Base-by-base conservation (phyloP, 2,797 vertebrate species). In the Dermochelys coriacea region DNA sequence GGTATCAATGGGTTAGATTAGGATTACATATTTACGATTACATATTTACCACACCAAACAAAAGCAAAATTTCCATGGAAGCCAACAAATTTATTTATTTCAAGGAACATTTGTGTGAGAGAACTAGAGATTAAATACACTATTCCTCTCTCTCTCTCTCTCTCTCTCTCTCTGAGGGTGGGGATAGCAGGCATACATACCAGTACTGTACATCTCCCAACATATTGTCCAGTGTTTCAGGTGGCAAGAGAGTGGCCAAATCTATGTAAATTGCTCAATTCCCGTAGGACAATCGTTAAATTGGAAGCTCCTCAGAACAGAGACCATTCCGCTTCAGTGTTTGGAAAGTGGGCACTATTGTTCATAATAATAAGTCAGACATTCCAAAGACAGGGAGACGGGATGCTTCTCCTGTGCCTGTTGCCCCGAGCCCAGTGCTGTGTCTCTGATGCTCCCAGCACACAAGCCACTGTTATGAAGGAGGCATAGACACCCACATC, bases 401-500 rank as follows among this genome's bases (percentile, higher is more conserved):
- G 90, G 61, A 84, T 83, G 41, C n/a, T 54, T 95, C 86, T 88
- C 49, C 27, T 49, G 3, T 55, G 80, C 54, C 54, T 1, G 7
- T 68, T 4, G 88, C 71, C n/a, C 74, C 90, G 94, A 85, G 64
- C 78, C 93, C 93, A 95, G 93, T 82, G 90, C 82, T 77, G 27
- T 77, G 93, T 71, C 68, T 91, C 68, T 84, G 91, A 18, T 47
- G 41, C 27, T 1, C 89, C 91, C 94, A 96, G 93, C 93, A 96
- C 96, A 96, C 87, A 79, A 87, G 68, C 55, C 55, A 91, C 77
- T 96, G 91, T 94, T 94, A 97, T 90, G 96, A 93, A 86, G 57
- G 55, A 97, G 82, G 12, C 41, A 82, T 82, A 87, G 23, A 6
- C 94, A 96, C 92, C 90, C 90, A 78, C 89, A 94, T 90, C 27